phyloP scores from a whole-genome alignment of 2,888 invertebrate species.

The Tachina fera region DNA sequence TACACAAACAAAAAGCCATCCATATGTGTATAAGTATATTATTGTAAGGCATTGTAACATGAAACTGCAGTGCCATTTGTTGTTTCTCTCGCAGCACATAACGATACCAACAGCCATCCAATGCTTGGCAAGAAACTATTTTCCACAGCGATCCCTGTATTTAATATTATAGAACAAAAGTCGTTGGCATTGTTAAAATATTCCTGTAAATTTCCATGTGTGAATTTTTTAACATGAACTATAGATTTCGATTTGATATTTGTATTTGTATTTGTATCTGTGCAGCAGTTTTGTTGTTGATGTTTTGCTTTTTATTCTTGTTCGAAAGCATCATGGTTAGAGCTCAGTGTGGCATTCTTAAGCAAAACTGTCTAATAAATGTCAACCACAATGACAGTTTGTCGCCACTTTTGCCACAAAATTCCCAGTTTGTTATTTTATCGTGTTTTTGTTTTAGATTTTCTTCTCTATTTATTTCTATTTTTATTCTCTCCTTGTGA shows the following conservation, averaged over 20 bases:
- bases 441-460: slow-evolving; percentile 33
- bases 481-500: neutral
- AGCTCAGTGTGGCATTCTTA: slow-evolving; percentile 53
- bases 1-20: neutral
- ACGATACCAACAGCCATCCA: neutral
- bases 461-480: neutral
- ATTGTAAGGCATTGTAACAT: neutral
- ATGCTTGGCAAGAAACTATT: neutral
- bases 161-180: slow-evolving; percentile 32
- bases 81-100: neutral
- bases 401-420: slow-evolving; percentile 68
- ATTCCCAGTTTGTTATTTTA: slow-evolving; percentile 47
- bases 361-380: slow-evolving; percentile 65
- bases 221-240: slow-evolving; percentile 1
- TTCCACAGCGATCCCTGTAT: neutral
- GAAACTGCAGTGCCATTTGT: neutral
- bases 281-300: neutral
- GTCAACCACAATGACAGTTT: slow-evolving; percentile 70
- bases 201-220: slow-evolving; percentile 5
- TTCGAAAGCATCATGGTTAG: neutral
- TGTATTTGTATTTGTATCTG: no score
- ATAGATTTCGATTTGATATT: neutral
- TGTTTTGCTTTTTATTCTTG: slow-evolving; percentile 11
- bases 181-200: neutral
- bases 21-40: neutral